Percentiles rank a stretch among this genome's conserved stretches.
Conservation (phyloP, 2,888 invertebrate genomes). For the Chelonus formosanus region DNA sequence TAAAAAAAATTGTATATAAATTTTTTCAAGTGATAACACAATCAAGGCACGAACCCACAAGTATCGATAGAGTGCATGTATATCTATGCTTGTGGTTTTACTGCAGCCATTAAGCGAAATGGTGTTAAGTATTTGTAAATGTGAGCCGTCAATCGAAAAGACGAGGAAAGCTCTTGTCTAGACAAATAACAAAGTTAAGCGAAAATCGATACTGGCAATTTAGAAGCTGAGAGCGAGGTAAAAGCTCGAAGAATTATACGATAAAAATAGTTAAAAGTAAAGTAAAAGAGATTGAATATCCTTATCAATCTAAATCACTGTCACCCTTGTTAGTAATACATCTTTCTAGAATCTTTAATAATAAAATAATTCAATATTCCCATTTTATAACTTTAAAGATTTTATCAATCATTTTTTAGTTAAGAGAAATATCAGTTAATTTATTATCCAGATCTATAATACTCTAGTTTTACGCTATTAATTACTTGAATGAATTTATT, state of each 20-base stretch:
- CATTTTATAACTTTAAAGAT: no score
- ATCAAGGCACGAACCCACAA: no score
- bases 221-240: conserved; percentile 32
- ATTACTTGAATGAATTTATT: no score
- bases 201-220: conserved; percentile 21
- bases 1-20: no score
- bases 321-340: conserved; percentile 1
- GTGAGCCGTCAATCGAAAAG: conserved; percentile 7
- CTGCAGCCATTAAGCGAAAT: background rate
- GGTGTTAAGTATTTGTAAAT: conserved; percentile 9
- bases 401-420: no score
- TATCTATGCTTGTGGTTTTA: background rate
- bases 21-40: no score
- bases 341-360: conserved; percentile 3
- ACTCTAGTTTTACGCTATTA: no score
- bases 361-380: background rate
- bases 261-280: conserved; percentile 32
- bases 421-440: no score
- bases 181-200: conserved; percentile 15
- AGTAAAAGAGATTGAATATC: conserved; percentile 13
- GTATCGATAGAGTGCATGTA: background rate
- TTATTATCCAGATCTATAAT: no score
- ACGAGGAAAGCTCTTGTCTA: conserved; percentile 10
- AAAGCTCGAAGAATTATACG: conserved; percentile 11
- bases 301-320: no score